These are phyloP conservation scores for Myiozetetes cayanensis DNA, from an alignment of 2,113 vertebrate genomes.

Conservation along the genomic window DNA sequence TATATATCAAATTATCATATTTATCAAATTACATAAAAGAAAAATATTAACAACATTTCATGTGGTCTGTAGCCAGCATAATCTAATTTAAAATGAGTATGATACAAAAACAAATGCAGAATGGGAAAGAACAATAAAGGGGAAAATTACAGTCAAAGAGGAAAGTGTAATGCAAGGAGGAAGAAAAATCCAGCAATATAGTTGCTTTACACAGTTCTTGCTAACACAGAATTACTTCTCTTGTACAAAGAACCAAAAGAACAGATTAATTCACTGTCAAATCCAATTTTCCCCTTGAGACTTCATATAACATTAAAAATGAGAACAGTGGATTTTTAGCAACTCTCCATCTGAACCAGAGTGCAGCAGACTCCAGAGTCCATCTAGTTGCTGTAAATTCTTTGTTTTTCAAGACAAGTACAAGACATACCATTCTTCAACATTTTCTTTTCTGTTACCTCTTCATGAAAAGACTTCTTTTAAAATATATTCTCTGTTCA, in stretches of 20 bases:
- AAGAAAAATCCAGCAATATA: background rate
- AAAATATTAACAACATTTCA: background rate
- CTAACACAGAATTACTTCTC: background rate
- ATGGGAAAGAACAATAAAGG: background rate
- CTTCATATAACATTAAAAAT: background rate
- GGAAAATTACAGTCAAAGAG: background rate
- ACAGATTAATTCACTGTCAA: conserved; percentile 35
- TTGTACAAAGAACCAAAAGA: background rate
- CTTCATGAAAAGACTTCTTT: background rate
- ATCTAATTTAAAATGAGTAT: background rate
- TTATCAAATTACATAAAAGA: background rate
- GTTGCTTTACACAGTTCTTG: background rate
- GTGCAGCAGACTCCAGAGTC: background rate
- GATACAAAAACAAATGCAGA: background rate
- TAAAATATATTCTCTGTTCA: background rate
- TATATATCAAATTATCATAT: background rate
- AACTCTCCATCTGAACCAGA: background rate
- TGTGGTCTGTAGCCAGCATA: background rate
- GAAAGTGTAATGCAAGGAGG: background rate
- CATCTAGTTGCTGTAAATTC: background rate
- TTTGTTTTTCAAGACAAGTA: background rate
- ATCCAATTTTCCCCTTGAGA: background rate
- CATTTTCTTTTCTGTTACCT: background rate
- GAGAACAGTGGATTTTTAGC: conserved; percentile 12
- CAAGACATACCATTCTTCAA: background rate